Evolutionary conservation across 1,140 invertebrate genomes (phyloP), one percentile per base, ranked within the genome.

Genomic region (Drosophila ercepeae): DNA sequence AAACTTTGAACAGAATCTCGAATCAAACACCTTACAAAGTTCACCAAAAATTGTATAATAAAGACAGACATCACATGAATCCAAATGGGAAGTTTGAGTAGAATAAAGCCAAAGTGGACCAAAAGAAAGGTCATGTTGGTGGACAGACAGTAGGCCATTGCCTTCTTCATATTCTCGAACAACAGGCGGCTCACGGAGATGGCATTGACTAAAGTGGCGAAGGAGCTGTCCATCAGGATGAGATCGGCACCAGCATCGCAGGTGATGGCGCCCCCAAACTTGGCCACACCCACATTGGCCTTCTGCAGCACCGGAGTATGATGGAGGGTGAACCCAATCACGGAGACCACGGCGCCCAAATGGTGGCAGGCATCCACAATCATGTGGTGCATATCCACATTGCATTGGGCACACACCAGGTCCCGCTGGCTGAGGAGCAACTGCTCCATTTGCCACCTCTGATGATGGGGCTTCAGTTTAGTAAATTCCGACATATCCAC

Each of bases 121-220:
- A 54, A 2, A 0, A 88, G 1, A 3, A 44, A n/a, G 2, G 52
- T 14, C 13, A 44, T 65, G 11, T 48, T 59, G n/a, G 76, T 49
- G 14, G 52, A 39, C 6, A 86, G 27, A 3, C 48, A 32, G 34
- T 77, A 86, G 25, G 16, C 53, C n/a, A 77, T 1, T 0, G 73
- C 72, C 42, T 86, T 86, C 29, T 70, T 86, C 2, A 65, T 36
- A 4, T 86, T 86, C 23, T 77, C 73, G 27, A 55, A 86, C 13
- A 77, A 16, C 23, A 58, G 27, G 5, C 81, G 81, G 36, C 81
- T 86, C 23, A 60, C 16, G 0, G 1, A 36, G 5, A 86, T 76
- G 34, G 46, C 63, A 27, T 13, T 32, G 1, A 70, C 29, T 36
- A 86, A 5, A 0, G 53, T 70, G 4, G 44, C 34, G 5, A 86